Evolutionary conservation across 2,888 invertebrate species (phyloP).

Genomic region (Scotopteryx bipunctaria): DNA sequence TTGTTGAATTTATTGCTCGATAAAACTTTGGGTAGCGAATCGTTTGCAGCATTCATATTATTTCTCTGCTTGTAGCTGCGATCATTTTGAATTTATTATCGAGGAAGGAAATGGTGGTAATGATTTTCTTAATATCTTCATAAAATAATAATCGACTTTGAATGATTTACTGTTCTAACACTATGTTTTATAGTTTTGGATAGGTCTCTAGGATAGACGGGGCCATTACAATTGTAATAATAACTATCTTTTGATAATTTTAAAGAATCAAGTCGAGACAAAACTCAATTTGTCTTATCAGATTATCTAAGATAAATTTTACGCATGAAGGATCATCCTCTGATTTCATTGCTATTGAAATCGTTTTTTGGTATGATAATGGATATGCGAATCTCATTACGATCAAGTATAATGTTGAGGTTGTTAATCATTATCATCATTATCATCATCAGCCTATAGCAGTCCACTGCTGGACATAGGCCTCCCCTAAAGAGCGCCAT

Average conservation of each 20-base stretch:
- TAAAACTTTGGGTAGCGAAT: slow-evolving; percentile 34
- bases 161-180: not conserved
- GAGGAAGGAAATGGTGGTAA: slow-evolving; percentile 19
- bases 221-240: too few species aligned
- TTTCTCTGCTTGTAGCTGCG: slow-evolving; percentile 27
- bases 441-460: too few species aligned
- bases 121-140: not conserved
- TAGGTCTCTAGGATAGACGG: too few species aligned
- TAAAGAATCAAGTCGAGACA: slow-evolving; percentile 36
- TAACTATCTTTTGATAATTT: too few species aligned
- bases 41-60: slow-evolving; percentile 34
- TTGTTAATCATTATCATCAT: too few species aligned
- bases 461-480: too few species aligned
- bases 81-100: slow-evolving; percentile 29
- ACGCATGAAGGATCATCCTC: slow-evolving; percentile 23
- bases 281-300: slow-evolving; percentile 50
- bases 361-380: slow-evolving; percentile 11
- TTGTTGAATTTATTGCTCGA: slow-evolving; percentile 41
- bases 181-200: too few species aligned
- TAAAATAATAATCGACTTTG: not conserved
- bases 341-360: slow-evolving; percentile 9
- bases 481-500: too few species aligned
- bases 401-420: not conserved
- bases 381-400: slow-evolving; percentile 9
- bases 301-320: slow-evolving; percentile 31